Percentiles rank a stretch among this genome's conserved stretches.
Conservation (phyloP, 92 coral and sea anemone genomes). For the Zoanthus gigantus region DNA sequence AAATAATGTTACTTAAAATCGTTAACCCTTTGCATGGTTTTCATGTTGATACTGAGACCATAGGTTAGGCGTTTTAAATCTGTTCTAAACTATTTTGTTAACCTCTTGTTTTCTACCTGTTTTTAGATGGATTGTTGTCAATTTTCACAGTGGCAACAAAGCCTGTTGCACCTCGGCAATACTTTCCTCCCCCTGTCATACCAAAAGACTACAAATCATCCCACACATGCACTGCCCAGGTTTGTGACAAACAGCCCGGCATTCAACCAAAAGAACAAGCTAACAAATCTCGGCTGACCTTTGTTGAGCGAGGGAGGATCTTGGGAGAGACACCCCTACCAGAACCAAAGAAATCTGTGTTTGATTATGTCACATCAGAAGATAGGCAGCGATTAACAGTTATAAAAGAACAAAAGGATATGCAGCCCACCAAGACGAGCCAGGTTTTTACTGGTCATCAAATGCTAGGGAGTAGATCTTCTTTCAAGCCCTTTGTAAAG, state of each 20-base stretch:
- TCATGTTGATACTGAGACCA: too few relatives aligned
- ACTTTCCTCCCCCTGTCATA: conserved; percentile 86
- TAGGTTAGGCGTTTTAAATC: too few relatives aligned
- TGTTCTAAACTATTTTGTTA: not conserved
- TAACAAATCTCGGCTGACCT: conserved; percentile 58
- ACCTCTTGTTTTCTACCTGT: not conserved
- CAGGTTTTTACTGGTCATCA: not conserved
- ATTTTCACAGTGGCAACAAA: conserved; percentile 74
- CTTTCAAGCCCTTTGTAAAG: conserved; percentile 88
- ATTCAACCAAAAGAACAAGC: conserved; percentile 26
- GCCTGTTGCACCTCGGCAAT: conserved; percentile 74
- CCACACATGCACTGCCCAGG: conserved; percentile 39
- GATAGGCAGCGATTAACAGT: conserved; percentile 77
- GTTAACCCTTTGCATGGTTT: too few relatives aligned
- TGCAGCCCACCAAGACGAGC: conserved; percentile 3
- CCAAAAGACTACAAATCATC: conserved; percentile 83
- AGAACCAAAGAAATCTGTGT: conserved; percentile 83
- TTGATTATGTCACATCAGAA: conserved; percentile 79
- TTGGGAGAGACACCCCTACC: conserved; percentile 82
- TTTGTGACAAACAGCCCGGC: conserved; percentile 14
- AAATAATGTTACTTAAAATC: too few relatives aligned
- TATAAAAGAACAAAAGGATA: conserved; percentile 37
- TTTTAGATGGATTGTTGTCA: conserved; percentile 87
- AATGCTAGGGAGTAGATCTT: not conserved
- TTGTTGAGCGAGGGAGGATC: conserved; percentile 79